Conservation (phyloP, 2,888 invertebrate genomes). For the Phrixothrix hirtus region DNA sequence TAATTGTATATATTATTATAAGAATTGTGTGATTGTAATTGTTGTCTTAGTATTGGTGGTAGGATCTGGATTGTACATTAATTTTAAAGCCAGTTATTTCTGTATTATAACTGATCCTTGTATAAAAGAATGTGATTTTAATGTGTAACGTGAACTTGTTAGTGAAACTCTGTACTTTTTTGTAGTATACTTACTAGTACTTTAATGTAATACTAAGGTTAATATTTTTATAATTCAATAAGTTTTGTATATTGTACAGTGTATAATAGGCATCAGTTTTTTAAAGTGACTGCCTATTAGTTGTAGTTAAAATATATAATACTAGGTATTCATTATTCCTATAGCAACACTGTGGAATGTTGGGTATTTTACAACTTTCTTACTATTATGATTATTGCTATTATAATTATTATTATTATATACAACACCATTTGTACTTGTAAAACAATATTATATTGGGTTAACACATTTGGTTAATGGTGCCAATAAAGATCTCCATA, state of each 20-base stretch:
- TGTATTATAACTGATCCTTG: constrained; percentile 13
- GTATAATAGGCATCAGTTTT: constrained; percentile 38
- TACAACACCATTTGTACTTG: constrained; percentile 23
- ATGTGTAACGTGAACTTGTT: constrained; percentile 17
- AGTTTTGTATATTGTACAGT: constrained; percentile 57
- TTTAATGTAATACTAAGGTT: constrained; percentile 43
- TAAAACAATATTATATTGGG: constrained; percentile 24
- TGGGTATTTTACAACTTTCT: constrained; percentile 37
- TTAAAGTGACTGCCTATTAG: constrained; percentile 17
- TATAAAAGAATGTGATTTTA: constrained; percentile 21
- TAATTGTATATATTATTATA: constrained; percentile 45
- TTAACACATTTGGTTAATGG: constrained; percentile 43
- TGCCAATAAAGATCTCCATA: constrained; percentile 51
- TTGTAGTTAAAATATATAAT: constrained; percentile 22
- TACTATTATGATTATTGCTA: too few species aligned
- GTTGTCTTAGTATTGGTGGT: constrained; percentile 44
- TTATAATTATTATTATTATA: constrained; percentile 20
- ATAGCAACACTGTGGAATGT: constrained; percentile 38
- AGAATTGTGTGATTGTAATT: constrained; percentile 41
- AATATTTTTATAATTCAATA: constrained; percentile 54
- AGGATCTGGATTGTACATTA: constrained; percentile 45
- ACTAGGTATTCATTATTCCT: constrained; percentile 40
- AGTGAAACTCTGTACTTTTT: constrained; percentile 18
- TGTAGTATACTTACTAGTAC: too few species aligned
- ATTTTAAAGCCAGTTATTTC: constrained; percentile 17